Evolutionary conservation across 2,888 invertebrate species (phyloP).

Genomic region (Harmothoe impar): DNA sequence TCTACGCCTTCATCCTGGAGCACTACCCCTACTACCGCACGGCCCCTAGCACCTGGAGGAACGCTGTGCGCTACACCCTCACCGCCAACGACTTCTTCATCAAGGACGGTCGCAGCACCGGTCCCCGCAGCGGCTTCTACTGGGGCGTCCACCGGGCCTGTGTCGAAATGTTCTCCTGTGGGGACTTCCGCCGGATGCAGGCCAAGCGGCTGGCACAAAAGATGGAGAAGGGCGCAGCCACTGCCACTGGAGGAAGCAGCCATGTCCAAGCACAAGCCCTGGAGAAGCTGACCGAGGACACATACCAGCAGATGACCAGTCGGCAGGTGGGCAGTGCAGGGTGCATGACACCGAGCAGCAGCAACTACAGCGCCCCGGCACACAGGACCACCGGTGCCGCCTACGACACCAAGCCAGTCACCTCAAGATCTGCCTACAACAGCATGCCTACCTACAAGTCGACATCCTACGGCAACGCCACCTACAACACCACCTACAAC

Average conservation of each 20-base stretch:
- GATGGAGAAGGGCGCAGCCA: background rate
- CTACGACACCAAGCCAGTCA: background rate
- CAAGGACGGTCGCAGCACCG: background rate
- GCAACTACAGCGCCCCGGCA: too few species aligned
- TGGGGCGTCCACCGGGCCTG: slow-evolving; percentile 54
- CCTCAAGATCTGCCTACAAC: too few species aligned
- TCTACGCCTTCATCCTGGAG: slow-evolving; percentile 55
- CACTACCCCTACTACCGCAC: slow-evolving; percentile 53
- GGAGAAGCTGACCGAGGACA: too few species aligned
- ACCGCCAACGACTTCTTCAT: slow-evolving; percentile 58
- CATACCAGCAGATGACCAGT: slow-evolving; percentile 5
- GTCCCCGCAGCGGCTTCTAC: slow-evolving; percentile 14
- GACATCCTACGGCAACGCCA: too few species aligned
- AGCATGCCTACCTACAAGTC: too few species aligned
- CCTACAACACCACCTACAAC: too few species aligned
- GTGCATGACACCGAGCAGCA: background rate
- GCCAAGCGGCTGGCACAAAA: slow-evolving; percentile 40
- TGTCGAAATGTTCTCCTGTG: slow-evolving; percentile 34
- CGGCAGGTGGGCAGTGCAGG: background rate
- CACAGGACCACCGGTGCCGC: too few species aligned
- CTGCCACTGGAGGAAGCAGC: background rate
- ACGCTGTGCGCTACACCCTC: slow-evolving; percentile 58
- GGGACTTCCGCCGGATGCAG: slow-evolving; percentile 45
- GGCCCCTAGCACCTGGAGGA: slow-evolving; percentile 45
- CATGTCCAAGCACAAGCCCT: background rate